Evolutionary conservation across 23 tunicate genomes (phyloP), one percentile per base, ranked within the genome.

Genomic region (Aplidium turbinatum): DNA sequence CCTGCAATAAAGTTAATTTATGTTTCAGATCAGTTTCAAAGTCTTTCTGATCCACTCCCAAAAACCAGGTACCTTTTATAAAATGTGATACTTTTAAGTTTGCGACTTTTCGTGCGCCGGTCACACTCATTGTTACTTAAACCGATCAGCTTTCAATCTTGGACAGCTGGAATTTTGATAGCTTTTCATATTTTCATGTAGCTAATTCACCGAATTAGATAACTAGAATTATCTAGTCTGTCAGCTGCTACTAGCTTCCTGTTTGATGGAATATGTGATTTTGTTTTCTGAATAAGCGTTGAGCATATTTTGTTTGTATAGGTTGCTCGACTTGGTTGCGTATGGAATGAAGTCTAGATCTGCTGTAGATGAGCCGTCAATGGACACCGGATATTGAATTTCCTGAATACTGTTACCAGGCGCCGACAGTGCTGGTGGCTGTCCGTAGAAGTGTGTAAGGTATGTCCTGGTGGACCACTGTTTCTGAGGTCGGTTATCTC

Each of bases 21-120:
- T 45, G 57, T 55, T 69, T 3, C 32, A 81, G 87, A 81, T 66
- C 96, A 88, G 52, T 88, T 88, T 56, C 96, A 88, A 38, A 88
- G 96, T 46, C 57, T 88, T 1, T 77, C 96, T 32, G 96, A 88
- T 36, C 96, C 96, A 28, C 75, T 88, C 5, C 96, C 96, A 1
- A 81, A 88, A 69, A 88, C 96, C 47, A 88, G 78, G 82, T 76
- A 47, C 57, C 28, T 22, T 35, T 6, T 57, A 42, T 9, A 42
- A 42, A 16, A 16, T 9, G 16, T 16, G 11, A 16, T 9, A 42
- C 50, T 42, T 11, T 16, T 9, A n/a, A n/a, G n/a, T n/a, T n/a
- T n/a, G n/a, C n/a, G n/a, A n/a, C n/a, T n/a, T n/a, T n/a, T n/a
- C n/a, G n/a, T n/a, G n/a, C n/a, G n/a, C n/a, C n/a, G n/a, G n/a